These are phyloP conservation scores for Poecile atricapillus DNA, from an alignment of 2,113 vertebrate species.

Conservation along the genomic window DNA sequence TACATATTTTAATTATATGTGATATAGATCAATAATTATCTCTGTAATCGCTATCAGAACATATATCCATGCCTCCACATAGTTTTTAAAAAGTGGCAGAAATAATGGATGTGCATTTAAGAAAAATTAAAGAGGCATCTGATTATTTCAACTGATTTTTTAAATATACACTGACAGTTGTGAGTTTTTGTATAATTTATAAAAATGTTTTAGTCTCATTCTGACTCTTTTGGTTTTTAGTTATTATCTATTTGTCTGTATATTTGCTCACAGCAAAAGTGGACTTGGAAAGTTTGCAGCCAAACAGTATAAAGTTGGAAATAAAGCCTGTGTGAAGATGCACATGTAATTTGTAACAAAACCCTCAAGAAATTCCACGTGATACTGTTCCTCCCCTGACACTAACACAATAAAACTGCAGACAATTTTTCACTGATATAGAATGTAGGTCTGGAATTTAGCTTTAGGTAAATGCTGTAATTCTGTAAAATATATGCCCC, in stretches of 20 bases:
- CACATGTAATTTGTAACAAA: background rate
- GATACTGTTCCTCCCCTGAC: background rate
- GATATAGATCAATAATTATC: background rate
- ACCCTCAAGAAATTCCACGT: background rate
- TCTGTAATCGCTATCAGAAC: background rate
- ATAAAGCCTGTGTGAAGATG: background rate
- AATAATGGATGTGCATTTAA: background rate
- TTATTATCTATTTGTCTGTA: background rate
- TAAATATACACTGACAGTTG: background rate
- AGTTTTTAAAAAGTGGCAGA: background rate
- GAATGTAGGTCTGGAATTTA: background rate
- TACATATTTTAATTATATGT: background rate
- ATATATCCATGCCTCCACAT: background rate
- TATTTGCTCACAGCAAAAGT: background rate
- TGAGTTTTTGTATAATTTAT: background rate
- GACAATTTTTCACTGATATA: background rate
- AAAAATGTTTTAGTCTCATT: background rate
- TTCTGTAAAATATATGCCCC: background rate
- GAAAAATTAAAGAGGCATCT: background rate
- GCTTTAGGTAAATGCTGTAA: background rate
- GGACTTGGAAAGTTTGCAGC: background rate
- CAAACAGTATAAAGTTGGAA: background rate
- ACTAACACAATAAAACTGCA: background rate
- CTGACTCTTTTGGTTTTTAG: background rate
- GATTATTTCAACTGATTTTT: background rate